phyloP scores from a whole-genome alignment of 2,888 invertebrate species.

The Caenorhabditis imperialis region DNA sequence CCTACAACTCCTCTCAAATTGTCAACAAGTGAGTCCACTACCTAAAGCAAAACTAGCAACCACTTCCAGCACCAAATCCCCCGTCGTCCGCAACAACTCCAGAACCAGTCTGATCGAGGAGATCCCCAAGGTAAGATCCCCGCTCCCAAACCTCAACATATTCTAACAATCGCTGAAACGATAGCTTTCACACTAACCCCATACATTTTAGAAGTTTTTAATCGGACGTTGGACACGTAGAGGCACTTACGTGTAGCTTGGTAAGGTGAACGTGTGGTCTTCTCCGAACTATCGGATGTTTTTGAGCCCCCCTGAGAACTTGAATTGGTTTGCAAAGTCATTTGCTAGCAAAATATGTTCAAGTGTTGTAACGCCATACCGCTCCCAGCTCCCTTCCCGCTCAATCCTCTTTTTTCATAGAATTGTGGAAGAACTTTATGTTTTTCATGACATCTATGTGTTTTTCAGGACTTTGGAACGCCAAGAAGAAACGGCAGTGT shows the following conservation, averaged over 20 bases:
- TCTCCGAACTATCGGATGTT: neutral
- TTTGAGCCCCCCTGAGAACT: too few relatives aligned
- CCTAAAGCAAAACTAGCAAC: too few relatives aligned
- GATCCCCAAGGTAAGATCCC: constrained; percentile 22
- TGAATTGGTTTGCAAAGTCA: constrained; percentile 8
- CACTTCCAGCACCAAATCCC: constrained; percentile 27
- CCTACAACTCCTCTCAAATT: constrained; percentile 62
- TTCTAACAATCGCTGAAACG: neutral
- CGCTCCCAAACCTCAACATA: neutral
- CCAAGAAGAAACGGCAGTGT: constrained; percentile 37
- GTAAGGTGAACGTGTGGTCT: constrained; percentile 49
- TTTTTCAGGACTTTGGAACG: constrained; percentile 13
- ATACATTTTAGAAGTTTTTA: constrained; percentile 35
- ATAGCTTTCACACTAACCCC: neutral
- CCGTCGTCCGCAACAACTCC: constrained; percentile 27
- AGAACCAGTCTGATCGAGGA: constrained; percentile 40
- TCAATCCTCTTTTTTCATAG: too few relatives aligned
- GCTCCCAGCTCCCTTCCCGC: too few relatives aligned
- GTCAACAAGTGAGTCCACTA: constrained; percentile 18
- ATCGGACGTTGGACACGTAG: constrained; percentile 52
- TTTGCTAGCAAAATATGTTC: constrained; percentile 28
- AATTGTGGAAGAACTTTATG: too few relatives aligned
- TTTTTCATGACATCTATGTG: too few relatives aligned
- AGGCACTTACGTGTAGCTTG: constrained; percentile 49
- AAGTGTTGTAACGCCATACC: constrained; percentile 39